These are phyloP conservation scores for Balanococcus diminutus DNA, from an alignment of 2,888 invertebrate species.

Conservation along the genomic window DNA sequence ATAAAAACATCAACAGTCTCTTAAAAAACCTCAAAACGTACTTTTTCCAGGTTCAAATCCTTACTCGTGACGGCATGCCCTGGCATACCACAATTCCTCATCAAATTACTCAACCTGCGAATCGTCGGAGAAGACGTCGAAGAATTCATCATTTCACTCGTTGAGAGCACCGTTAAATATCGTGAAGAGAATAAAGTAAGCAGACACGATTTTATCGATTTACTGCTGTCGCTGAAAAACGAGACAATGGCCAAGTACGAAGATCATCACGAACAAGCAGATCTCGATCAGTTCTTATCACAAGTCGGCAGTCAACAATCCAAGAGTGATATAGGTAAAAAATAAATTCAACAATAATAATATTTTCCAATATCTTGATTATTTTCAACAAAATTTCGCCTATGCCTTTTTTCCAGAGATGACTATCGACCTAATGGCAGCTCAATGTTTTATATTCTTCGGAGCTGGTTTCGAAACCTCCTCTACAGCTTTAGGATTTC, in stretches of 20 bases:
- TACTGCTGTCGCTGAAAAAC: not conserved
- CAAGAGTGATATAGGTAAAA: constrained; percentile 1
- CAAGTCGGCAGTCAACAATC: not conserved
- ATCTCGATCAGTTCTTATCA: not conserved
- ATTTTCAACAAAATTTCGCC: not conserved
- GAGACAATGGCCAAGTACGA: not conserved
- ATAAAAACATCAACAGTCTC: too few relatives aligned
- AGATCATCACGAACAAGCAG: not conserved
- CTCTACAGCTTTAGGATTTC: constrained; percentile 6
- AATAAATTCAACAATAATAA: not conserved
- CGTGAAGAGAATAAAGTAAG: not conserved
- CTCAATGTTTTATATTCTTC: constrained; percentile 11
- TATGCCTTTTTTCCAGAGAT: constrained; percentile 1
- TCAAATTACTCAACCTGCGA: not conserved
- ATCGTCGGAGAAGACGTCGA: not conserved
- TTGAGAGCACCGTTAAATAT: not conserved
- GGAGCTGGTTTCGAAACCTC: not conserved
- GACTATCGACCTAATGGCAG: not conserved
- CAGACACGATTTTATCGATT: constrained; percentile 15
- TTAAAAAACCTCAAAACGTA: too few relatives aligned
- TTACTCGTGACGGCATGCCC: not conserved
- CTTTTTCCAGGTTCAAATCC: not conserved
- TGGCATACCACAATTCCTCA: not conserved
- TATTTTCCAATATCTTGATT: not conserved
- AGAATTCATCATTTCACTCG: not conserved